These are phyloP conservation scores for Pelobates fuscus DNA, from an alignment of 2,113 vertebrate genomes.

Conservation along the genomic window DNA sequence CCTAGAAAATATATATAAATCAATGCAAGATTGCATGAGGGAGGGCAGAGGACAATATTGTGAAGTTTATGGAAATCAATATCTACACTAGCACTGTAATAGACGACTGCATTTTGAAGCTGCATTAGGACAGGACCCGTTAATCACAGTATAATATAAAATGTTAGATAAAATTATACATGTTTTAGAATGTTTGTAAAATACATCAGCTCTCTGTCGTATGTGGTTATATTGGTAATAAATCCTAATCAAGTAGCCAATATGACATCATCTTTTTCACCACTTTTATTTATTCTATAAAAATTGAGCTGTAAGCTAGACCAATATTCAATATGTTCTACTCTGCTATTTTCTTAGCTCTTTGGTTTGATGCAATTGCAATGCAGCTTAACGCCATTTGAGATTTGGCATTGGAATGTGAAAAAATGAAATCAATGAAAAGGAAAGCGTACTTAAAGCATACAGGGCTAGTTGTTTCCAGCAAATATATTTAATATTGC, in stretches of 20 bases:
- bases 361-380: slow-evolving; percentile 1
- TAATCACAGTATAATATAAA: not conserved
- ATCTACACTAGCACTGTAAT: not conserved
- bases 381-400: slow-evolving; percentile 26
- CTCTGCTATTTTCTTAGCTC: not conserved
- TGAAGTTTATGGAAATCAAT: not conserved
- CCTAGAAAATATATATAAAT: not conserved
- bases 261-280: no score
- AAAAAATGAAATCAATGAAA: slow-evolving; percentile 9
- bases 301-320: not conserved
- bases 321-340: not conserved
- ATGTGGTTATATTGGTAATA: no score
- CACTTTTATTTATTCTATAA: no score
- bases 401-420: slow-evolving; percentile 2
- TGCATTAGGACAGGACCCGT: not conserved
- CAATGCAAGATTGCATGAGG: not conserved
- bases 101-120: not conserved
- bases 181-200: no score
- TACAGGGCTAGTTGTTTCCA: no score
- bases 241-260: no score
- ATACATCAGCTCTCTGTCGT: no score
- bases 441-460: no score
- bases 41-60: not conserved
- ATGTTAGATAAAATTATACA: not conserved
- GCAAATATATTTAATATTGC: no score